These are phyloP conservation scores for Centroberyx gerrardi DNA, from an alignment of 2,797 vertebrate species.

Conservation along the genomic window DNA sequence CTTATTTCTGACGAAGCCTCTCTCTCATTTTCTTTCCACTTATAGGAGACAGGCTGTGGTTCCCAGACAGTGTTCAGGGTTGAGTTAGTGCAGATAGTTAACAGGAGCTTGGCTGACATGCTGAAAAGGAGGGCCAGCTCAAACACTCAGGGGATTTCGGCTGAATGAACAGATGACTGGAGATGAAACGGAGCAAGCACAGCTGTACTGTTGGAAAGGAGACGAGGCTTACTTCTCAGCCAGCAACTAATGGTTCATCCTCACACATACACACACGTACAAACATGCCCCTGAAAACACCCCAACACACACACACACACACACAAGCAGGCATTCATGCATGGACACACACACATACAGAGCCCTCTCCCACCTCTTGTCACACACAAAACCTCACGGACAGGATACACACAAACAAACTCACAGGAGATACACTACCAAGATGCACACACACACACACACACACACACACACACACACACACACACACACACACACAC, in stretches of 20 bases:
- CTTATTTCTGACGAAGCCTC: not conserved
- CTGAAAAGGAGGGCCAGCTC: conserved; percentile 14
- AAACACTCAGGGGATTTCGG: conserved; percentile 43
- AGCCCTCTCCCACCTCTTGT: too few species aligned
- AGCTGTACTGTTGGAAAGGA: conserved; percentile 59
- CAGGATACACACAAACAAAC: too few species aligned
- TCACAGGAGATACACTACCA: not conserved
- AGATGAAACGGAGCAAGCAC: conserved; percentile 62
- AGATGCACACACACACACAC: conserved; percentile 18
- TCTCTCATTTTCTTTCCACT: conserved; percentile 6
- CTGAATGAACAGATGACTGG: conserved; percentile 63
- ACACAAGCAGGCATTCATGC: not conserved
- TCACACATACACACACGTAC: conserved; percentile 25
- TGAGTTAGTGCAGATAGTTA: conserved; percentile 35
- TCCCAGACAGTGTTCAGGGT: conserved; percentile 28
- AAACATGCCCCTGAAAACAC: conserved; percentile 10
- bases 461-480: not conserved
- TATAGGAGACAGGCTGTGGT: conserved; percentile 24
- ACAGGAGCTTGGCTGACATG: conserved; percentile 30
- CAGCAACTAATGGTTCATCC: conserved; percentile 38
- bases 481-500: conserved; percentile 16
- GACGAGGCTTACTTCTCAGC: conserved; percentile 52
- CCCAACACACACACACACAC: conserved; percentile 7
- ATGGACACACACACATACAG: conserved; percentile 15
- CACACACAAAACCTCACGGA: too few species aligned